Base-by-base conservation (phyloP, 2,113 vertebrate genomes). In the Bothrops jararaca region DNA sequence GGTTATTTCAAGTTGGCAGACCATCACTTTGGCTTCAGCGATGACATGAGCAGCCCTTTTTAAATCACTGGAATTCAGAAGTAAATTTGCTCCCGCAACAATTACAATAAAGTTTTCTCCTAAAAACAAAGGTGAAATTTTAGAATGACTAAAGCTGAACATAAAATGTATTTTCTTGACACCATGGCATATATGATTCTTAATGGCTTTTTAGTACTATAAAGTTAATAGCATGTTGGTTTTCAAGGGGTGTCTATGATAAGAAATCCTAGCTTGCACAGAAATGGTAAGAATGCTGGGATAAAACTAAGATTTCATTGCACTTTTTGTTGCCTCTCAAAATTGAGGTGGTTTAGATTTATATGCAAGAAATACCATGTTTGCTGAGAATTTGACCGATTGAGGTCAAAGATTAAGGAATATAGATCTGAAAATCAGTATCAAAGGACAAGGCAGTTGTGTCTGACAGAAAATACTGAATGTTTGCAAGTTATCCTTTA, bases 21-120 rank as follows among this genome's bases (percentile, higher is more conserved):
- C 95, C 93, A 99, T 89, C 15, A 99, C 99, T 97, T 98, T 99
- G 91, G 98, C 98, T 92, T 94, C 96, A 86, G 87, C 89, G 93
- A 99, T 98, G 93, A 97, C 97, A 89, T 95, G 94, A 85, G 97
- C 98, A 94, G 98, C 98, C 26, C 92, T 89, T 91, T 94, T 97
- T 94, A 99, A 97, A 93, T 99, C 98, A 94, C 98, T 97, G n/a
- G 45, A 93, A 93, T 97, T 97, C 95, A 99, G 97, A 96, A 99
- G 97, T 96, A 99, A 97, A 96, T 99, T 99, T 94, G 99, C 99
- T 95, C 99, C 99, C 13, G 99, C 98, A 89, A 99, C 98, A 34
- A 99, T 99, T 93, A 99, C 98, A 86, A 99, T 99, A 97, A 98
- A 98, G 86, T 99, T 99, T 97, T 99, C 98, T 95, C 99, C 99